Conservation (phyloP, 2,888 invertebrate genomes). For the Epistrophella euchroma region DNA sequence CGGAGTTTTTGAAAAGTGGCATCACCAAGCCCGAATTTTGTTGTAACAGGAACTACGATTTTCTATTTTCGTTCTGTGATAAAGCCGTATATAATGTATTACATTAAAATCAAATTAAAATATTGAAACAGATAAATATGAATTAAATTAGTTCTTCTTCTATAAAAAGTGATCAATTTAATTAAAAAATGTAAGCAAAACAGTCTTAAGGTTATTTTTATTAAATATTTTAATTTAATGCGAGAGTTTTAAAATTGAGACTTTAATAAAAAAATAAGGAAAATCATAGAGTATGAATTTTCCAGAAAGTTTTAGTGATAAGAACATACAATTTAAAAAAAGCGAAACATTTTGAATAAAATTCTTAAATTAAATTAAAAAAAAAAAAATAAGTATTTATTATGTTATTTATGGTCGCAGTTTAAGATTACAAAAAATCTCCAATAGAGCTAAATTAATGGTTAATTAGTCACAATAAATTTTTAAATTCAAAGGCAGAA, state of each 20-base stretch:
- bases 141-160: conserved; percentile 13
- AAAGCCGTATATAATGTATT: too few species aligned
- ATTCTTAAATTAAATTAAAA: conserved; percentile 55
- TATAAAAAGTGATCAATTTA: conserved; percentile 43
- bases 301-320: conserved; percentile 38
- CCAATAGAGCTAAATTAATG: too few species aligned
- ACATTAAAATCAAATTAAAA: conserved; percentile 44
- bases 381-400: conserved; percentile 1
- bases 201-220: conserved; percentile 39
- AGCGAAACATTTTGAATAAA: conserved; percentile 71
- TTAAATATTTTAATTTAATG: conserved; percentile 34
- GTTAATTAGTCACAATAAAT: too few species aligned
- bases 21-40: too few species aligned
- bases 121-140: conserved; percentile 13
- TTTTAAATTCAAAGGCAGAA: too few species aligned
- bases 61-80: too few species aligned
- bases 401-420: too few species aligned
- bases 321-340: conserved; percentile 38
- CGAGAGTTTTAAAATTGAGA: conserved; percentile 29
- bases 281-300: conserved; percentile 38
- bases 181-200: conserved; percentile 33
- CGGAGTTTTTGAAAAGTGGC: too few species aligned
- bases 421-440: too few species aligned
- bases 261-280: conserved; percentile 15
- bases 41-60: too few species aligned